These are phyloP conservation scores for Epicauta chinensis DNA, from an alignment of 1,140 invertebrate species.

Conservation along the genomic window DNA sequence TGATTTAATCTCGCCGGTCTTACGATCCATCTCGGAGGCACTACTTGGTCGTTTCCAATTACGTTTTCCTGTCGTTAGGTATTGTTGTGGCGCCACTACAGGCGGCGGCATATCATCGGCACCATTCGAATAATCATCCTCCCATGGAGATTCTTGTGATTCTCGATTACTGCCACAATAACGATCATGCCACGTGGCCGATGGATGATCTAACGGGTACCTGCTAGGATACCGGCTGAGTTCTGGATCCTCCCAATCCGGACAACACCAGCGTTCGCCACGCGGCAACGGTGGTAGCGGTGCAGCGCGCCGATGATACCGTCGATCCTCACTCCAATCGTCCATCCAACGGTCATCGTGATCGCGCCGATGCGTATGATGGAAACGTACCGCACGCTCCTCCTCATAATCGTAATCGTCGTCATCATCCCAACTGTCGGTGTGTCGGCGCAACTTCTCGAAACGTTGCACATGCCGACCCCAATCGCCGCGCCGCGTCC, in stretches of 20 bases:
- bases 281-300: slow-evolving; percentile 24
- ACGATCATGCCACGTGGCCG: slow-evolving; percentile 25
- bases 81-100: no score
- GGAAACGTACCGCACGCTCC: slow-evolving; percentile 14
- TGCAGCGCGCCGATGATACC: slow-evolving; percentile 29
- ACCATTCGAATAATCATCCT: slow-evolving; percentile 46
- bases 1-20: slow-evolving; percentile 44
- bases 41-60: slow-evolving; percentile 59
- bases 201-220: background rate
- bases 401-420: slow-evolving; percentile 40
- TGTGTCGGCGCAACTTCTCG: slow-evolving; percentile 36
- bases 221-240: background rate
- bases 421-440: slow-evolving; percentile 44
- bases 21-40: slow-evolving; percentile 49
- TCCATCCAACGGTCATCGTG: slow-evolving; percentile 36
- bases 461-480: slow-evolving; percentile 28
- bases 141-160: slow-evolving; percentile 49
- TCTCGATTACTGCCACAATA: slow-evolving; percentile 41
- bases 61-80: slow-evolving; percentile 37
- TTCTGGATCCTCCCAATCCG: slow-evolving; percentile 37
- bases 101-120: slow-evolving; percentile 34
- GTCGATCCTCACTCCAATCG: slow-evolving; percentile 29
- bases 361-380: slow-evolving; percentile 23
- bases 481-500: slow-evolving; percentile 35
- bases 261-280: slow-evolving; percentile 39